These are phyloP conservation scores for Tympanuchus pallidicinctus DNA, from an alignment of 2,113 vertebrate species.

Conservation along the genomic window DNA sequence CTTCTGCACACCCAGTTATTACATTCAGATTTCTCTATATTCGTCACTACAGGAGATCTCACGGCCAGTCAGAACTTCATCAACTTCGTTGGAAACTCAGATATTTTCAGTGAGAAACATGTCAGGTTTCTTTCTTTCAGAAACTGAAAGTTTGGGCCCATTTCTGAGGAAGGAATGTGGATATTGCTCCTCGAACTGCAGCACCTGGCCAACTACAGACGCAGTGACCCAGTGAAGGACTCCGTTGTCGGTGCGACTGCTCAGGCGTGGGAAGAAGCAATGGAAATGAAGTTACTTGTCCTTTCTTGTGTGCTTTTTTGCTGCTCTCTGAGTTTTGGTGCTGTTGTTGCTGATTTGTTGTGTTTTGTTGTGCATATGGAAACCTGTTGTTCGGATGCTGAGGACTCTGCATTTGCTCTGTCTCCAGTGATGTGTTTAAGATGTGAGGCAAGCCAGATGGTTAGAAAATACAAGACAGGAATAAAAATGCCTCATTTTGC, in stretches of 20 bases:
- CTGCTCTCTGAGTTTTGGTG: not conserved
- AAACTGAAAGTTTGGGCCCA: not conserved
- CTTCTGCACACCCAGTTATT: not conserved
- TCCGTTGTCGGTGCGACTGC: not conserved
- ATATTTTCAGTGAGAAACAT: not conserved
- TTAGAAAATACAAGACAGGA: not conserved
- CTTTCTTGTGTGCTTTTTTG: not conserved
- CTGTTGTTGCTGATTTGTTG: no score
- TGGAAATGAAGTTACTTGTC: not conserved
- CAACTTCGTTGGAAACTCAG: not conserved
- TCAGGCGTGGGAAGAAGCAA: not conserved
- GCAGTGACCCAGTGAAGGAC: not conserved
- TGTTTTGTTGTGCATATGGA: not conserved
- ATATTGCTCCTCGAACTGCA: not conserved
- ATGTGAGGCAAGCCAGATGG: slow-evolving; percentile 27
- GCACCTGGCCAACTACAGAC: not conserved
- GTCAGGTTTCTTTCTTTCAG: not conserved
- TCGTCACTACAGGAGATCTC: not conserved
- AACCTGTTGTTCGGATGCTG: not conserved
- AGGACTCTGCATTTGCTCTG: not conserved
- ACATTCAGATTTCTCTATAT: not conserved
- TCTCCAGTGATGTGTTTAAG: not conserved
- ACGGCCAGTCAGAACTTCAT: not conserved
- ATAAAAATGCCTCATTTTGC: slow-evolving; percentile 29
- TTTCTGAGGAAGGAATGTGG: not conserved